Base-by-base conservation (phyloP, 2,888 invertebrate species). In the Abscondita cerata region DNA sequence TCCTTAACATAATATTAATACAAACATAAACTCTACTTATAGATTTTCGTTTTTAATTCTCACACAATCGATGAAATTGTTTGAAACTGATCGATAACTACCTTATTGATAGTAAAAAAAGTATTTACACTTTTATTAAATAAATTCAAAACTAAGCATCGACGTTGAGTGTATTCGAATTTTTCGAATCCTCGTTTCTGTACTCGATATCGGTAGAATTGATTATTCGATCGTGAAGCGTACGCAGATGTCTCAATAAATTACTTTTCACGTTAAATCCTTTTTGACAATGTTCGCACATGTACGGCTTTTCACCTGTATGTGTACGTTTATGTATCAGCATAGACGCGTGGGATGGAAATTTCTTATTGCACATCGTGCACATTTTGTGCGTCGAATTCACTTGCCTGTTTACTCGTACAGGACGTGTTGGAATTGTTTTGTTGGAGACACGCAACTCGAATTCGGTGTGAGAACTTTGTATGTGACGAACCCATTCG, bases 401-500 rank as follows among this genome's bases (percentile, higher is more conserved):
- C 78, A 83, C 81, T 80, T 84, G 67, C 15, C 60, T 15, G 34
- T 54, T 64, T 8, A 64, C 56, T 34, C 64, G 34, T 8, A 62
- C 38, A 3, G 59, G 55, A 15, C 46, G 18, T 13, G 62, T 54
- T 19, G 62, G 62, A 33, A 34, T 51, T 33, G 52, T 63, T 25
- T 67, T 59, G 81, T 90, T 90, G 82, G 89, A 89, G 78, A 90
- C 82, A 77, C 91, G 91, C 80, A 92, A 81, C 83, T 92, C 92
- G 64, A 84, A 77, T 76, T 93, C 93, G 0, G 93, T 93, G 79
- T 93, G 93, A 31, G 90, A 88, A 75, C 87, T 90, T 77, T 93
- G 92, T 75, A 93, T 90, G 75, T 93, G 93, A 2, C 92, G 88
- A 46, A 93, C 93, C 93, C 93, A 93, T 80, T 92, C 92, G 15